phyloP scores from a whole-genome alignment of 2,888 invertebrate genomes.

The Caenorhabditis macrosperma region DNA sequence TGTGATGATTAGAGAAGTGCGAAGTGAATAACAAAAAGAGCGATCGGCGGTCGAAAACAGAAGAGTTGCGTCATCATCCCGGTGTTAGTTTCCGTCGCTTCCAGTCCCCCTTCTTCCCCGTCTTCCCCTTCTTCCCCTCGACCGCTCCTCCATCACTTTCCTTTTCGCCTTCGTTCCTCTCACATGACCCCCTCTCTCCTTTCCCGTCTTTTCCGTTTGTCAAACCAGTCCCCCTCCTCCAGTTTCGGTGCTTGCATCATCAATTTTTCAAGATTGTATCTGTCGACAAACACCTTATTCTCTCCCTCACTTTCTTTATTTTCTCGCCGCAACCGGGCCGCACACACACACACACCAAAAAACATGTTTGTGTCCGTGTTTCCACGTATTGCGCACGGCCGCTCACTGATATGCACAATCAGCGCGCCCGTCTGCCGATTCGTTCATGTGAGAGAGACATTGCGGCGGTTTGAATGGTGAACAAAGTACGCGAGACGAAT shows the following conservation, averaged over 20 bases:
- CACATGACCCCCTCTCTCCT: conserved; percentile 32
- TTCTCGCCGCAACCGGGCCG: conserved; percentile 1
- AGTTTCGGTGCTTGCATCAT: conserved; percentile 46
- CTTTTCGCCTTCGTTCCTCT: conserved; percentile 1
- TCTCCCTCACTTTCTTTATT: not conserved
- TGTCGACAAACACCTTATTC: conserved; percentile 46
- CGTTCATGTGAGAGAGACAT: not conserved
- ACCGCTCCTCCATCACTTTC: conserved; percentile 20
- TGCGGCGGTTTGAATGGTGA: not conserved
- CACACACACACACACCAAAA: conserved; percentile 36
- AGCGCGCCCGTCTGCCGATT: too few species aligned
- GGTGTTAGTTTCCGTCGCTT: too few species aligned
- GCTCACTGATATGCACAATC: not conserved
- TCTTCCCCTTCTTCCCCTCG: conserved; percentile 9
- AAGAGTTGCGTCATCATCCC: too few species aligned
- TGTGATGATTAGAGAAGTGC: too few species aligned
- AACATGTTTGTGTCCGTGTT: conserved; percentile 40
- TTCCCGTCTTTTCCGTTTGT: not conserved
- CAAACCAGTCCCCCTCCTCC: conserved; percentile 36
- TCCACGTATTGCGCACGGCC: not conserved
- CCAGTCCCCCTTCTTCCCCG: not conserved
- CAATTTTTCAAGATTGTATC: conserved; percentile 54
- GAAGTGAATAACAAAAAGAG: too few species aligned
- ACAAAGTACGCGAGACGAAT: not conserved
- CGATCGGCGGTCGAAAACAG: too few species aligned